Percentiles rank a stretch among this genome's conserved stretches.
phyloP scores from a whole-genome alignment of 2,888 invertebrate genomes.

The Neelides folsomi region DNA sequence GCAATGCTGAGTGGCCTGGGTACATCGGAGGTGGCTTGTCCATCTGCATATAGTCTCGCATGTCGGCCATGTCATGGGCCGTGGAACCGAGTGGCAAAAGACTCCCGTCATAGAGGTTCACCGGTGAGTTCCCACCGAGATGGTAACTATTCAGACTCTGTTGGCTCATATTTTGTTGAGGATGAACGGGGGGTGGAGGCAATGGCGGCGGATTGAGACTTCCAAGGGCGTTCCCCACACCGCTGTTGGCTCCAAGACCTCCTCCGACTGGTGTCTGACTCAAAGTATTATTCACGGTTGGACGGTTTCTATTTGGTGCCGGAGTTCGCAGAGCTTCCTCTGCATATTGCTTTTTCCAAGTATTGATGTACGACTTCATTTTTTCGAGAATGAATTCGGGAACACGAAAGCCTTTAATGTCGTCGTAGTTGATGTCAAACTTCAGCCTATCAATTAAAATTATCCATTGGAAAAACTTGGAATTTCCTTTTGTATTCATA shows the following conservation, averaged over 20 bases:
- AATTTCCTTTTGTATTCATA: too few relatives aligned
- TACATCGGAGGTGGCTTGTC: slow-evolving; percentile 33
- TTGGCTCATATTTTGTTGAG: slow-evolving; percentile 10
- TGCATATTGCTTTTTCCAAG: slow-evolving; percentile 33
- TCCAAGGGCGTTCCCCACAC: slow-evolving; percentile 15
- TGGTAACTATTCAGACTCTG: slow-evolving; percentile 32
- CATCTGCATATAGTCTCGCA: slow-evolving; percentile 32
- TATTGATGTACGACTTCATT: slow-evolving; percentile 52
- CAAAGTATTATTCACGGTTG: not conserved
- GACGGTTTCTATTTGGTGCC: slow-evolving; percentile 8
- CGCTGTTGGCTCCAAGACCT: not conserved
- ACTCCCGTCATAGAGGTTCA: slow-evolving; percentile 26
- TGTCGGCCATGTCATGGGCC: slow-evolving; percentile 27
- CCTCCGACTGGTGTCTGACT: not conserved
- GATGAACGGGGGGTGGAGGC: slow-evolving; percentile 13
- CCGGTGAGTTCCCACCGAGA: slow-evolving; percentile 25
- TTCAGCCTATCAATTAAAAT: slow-evolving; percentile 23
- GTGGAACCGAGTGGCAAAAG: slow-evolving; percentile 19
- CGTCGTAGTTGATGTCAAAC: slow-evolving; percentile 39
- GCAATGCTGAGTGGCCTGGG: slow-evolving; percentile 25
- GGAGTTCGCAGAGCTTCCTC: slow-evolving; percentile 27
- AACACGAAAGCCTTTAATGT: slow-evolving; percentile 60
- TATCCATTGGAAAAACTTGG: too few relatives aligned
- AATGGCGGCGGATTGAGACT: slow-evolving; percentile 23
- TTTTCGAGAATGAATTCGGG: slow-evolving; percentile 61